Evolutionary conservation across 2,113 vertebrate species (phyloP).

Genomic region (Anhinga anhinga): DNA sequence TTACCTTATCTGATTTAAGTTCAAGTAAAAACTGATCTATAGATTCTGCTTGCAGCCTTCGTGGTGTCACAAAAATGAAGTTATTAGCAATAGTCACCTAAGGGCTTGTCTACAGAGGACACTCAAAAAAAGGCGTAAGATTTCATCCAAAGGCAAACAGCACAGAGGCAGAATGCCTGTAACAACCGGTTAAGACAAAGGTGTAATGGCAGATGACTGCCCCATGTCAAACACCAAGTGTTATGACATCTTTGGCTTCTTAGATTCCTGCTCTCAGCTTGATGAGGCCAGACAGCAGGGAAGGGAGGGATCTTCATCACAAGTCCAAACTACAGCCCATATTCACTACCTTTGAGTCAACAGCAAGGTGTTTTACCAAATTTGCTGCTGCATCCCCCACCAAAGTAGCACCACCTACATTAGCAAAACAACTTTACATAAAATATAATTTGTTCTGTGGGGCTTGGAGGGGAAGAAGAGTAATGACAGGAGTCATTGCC

Average conservation of each 20-base stretch:
- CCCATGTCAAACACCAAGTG: background rate
- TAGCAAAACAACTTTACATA: background rate
- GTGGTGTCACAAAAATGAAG: background rate
- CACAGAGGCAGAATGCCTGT: background rate
- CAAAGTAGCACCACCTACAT: background rate
- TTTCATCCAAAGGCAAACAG: background rate
- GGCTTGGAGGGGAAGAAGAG: background rate
- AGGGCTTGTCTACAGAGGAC: background rate
- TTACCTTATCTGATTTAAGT: constrained; percentile 8
- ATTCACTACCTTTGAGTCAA: background rate
- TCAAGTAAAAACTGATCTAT: constrained; percentile 20
- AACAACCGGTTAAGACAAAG: background rate
- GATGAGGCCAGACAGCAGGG: background rate
- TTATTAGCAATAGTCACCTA: background rate
- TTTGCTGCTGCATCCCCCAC: background rate
- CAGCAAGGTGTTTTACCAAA: background rate
- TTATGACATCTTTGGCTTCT: background rate
- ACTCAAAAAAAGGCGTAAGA: background rate
- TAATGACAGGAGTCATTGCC: background rate
- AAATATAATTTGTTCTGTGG: background rate
- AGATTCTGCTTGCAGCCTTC: background rate
- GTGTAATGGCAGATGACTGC: background rate
- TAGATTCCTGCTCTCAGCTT: background rate
- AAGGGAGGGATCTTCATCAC: background rate
- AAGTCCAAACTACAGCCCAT: background rate